These are phyloP conservation scores for Silurus aristotelis DNA, from an alignment of 2,797 vertebrate species.

Conservation along the genomic window DNA sequence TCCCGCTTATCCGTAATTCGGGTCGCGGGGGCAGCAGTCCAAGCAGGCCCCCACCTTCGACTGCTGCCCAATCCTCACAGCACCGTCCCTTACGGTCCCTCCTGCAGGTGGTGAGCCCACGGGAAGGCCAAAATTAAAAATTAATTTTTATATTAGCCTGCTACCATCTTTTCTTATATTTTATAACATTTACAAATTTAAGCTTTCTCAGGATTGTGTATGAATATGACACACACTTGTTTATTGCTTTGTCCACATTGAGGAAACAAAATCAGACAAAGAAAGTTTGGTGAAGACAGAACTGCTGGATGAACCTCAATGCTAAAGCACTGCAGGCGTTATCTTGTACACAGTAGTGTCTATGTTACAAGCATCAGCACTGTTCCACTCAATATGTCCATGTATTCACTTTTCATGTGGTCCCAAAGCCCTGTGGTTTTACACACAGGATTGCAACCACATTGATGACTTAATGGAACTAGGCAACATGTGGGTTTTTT, in stretches of 20 bases:
- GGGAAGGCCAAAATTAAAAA: too few relatives aligned
- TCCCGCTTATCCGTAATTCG: too few relatives aligned
- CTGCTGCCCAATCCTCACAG: too few relatives aligned
- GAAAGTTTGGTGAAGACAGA: conserved; percentile 2
- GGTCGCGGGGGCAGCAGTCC: too few relatives aligned
- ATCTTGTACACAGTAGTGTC: conserved; percentile 10
- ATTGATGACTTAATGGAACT: conserved; percentile 17
- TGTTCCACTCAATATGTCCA: conserved; percentile 6
- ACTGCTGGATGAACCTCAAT: conserved; percentile 1
- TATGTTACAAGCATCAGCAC: conserved; percentile 2
- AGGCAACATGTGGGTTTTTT: not conserved
- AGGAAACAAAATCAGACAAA: not conserved
- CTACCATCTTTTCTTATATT: not conserved
- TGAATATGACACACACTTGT: not conserved
- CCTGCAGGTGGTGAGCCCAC: too few relatives aligned
- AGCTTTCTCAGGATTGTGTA: not conserved
- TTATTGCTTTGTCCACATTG: conserved; percentile 2
- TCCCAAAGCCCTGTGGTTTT: conserved; percentile 6
- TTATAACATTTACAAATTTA: not conserved
- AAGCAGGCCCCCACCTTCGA: too few relatives aligned
- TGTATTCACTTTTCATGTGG: conserved; percentile 17
- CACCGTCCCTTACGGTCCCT: too few relatives aligned
- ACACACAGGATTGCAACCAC: not conserved
- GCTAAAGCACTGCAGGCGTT: not conserved
- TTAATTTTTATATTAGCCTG: not conserved